phyloP scores from a whole-genome alignment of 1,140 invertebrate genomes.

The Brachionus paranguensis region DNA sequence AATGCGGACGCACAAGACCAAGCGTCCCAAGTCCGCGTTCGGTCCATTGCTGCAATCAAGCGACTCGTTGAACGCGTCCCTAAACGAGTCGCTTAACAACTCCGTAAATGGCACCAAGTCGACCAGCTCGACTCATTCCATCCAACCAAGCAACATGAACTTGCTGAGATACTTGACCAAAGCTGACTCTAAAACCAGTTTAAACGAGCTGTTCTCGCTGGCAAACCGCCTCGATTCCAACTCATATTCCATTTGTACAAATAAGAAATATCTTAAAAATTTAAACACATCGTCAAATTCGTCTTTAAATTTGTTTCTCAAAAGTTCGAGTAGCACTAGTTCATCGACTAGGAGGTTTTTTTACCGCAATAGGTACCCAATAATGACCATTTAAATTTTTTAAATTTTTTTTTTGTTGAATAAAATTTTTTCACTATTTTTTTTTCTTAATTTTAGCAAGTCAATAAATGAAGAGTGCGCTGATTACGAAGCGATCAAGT shows the following conservation, averaged over 20 bases:
- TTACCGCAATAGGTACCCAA: slow-evolving; percentile 5
- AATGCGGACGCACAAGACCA: not conserved
- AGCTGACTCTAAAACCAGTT: not conserved
- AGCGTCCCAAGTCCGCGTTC: slow-evolving; percentile 34
- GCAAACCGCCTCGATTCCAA: not conserved
- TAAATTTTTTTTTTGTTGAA: not conserved
- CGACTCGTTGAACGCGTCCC: not conserved
- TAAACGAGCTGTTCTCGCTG: slow-evolving; percentile 6
- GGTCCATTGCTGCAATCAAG: not conserved
- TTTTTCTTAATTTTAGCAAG: slow-evolving; percentile 28
- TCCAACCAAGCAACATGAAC: not conserved
- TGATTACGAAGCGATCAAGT: slow-evolving; percentile 30
- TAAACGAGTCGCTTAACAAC: not conserved
- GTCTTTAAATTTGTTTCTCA: not conserved
- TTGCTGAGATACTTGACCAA: not conserved
- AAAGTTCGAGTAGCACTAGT: not conserved
- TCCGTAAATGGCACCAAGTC: not conserved
- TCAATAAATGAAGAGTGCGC: slow-evolving; percentile 36
- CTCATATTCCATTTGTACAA: not conserved
- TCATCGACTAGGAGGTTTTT: slow-evolving; percentile 9
- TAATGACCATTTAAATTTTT: not conserved
- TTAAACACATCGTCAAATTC: not conserved
- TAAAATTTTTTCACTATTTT: not conserved
- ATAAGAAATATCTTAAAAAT: slow-evolving; percentile 5
- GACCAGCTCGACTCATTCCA: not conserved